Conservation (phyloP, 1,140 invertebrate species). For the Chionoecetes opilio region DNA sequence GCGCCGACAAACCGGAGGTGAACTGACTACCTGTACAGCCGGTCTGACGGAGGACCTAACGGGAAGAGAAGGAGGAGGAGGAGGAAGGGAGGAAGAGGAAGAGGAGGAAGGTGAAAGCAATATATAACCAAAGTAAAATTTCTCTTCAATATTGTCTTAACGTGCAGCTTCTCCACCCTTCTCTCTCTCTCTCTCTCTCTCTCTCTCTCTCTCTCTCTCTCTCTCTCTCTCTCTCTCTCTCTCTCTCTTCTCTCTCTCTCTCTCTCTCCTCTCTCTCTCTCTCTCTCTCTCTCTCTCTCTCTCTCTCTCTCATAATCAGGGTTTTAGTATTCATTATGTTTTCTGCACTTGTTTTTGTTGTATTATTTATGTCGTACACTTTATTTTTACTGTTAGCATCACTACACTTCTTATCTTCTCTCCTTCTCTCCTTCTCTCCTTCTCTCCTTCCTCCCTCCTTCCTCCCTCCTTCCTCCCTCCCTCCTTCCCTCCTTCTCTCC, state of each 20-base stretch:
- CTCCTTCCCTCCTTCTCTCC: too few relatives aligned
- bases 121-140: conserved; percentile 8
- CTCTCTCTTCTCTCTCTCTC: conserved; percentile 6
- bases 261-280: conserved; percentile 8
- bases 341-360: too few relatives aligned
- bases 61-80: background rate
- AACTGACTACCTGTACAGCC: background rate
- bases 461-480: too few relatives aligned
- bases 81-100: background rate
- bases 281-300: background rate
- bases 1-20: too few relatives aligned
- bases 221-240: conserved; percentile 8
- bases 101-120: background rate
- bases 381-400: too few relatives aligned
- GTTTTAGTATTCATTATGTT: too few relatives aligned
- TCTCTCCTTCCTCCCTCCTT: too few relatives aligned
- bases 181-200: conserved; percentile 27
- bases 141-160: background rate
- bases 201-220: conserved; percentile 9
- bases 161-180: background rate
- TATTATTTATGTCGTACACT: too few relatives aligned
- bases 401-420: too few relatives aligned
- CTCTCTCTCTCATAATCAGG: too few relatives aligned
- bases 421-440: too few relatives aligned
- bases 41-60: conserved; percentile 2